Base-by-base conservation (phyloP, 2,113 vertebrate species). In the Nothoprocta perdicaria region DNA sequence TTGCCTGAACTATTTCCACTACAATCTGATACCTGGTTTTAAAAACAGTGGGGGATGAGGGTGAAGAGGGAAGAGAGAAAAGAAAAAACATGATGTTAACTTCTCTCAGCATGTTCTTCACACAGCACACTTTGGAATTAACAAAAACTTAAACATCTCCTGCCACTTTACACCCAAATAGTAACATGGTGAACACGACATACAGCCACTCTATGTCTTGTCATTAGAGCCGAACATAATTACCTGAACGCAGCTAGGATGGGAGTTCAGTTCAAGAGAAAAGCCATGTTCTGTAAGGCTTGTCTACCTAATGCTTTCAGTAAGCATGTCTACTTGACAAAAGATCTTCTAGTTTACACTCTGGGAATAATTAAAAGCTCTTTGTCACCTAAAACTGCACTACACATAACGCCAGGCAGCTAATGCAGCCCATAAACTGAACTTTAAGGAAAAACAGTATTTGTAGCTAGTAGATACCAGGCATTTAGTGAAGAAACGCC, bases 1-100 rank as follows among this genome's bases (percentile, higher is more conserved):
- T 99, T 88, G 99, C 99, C 84, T 99, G 99, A 96, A 99, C 98
- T 92, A 99, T 99, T 97, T 99, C 99, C 91, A 99, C 98, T 94
- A 99, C 98, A 95, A 99, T 99, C 94, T 99, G 99, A 98, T 99
- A 99, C 98, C 99, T 99, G 82, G 90, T 94, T 93, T 96, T 46
- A 90, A 74, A 97, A 68, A 95, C 31, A 94, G 48, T 17, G 72
- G 46, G 58, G 40, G 27, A 66, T 38, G 76, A 69, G 75, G 72
- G 38, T 73, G 31, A 83, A 87, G 60, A 84, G 27, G 66, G 40
- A 43, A 31, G 58, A 41, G 17, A 89, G 35, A 81, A 71, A 94
- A 82, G 80, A 62, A 62, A 68, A 86, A 73, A 76, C 86, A 48
- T 16, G 89, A 14, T 21, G 65, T 94, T 96, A 93, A 48, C 88